Evolutionary conservation across 2,113 vertebrate genomes (phyloP), one percentile per base, ranked within the genome.

Genomic region (Zapus hudsonius): DNA sequence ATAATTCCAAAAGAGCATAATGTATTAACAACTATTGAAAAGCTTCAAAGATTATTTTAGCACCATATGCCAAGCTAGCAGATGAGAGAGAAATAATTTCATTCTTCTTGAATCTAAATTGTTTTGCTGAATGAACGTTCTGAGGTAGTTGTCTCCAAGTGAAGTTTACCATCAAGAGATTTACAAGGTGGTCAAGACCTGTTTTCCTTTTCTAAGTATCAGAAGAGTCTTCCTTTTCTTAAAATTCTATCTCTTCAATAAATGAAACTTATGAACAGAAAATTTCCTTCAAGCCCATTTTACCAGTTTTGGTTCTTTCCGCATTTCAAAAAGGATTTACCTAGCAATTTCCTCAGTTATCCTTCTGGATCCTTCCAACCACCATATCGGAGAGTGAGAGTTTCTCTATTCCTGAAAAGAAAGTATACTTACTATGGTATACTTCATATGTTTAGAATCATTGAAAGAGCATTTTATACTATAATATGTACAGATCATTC

Each of bases 131-230:
- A 44, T n/a, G 75, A 85, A 36, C 27, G 44, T 86, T 89, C 29
- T 52, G n/a, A 91, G 20, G 27, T 23, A 78, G 69, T 23, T 89
- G 38, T 52, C 82, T 3, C 55, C 86, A 29, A 92, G 69, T 11
- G 44, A 87, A 57, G 16, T 42, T 15, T 44, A 69, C 61, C n/a
- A 44, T 2, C 36, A 44, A n/a, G n/a, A 94, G 57, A 38, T 13
- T 40, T 83, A 69, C 33, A 64, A 31, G 25, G 6, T 38, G 87
- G 64, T 69, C n/a, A 55, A 31, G 36, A 38, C 16, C 64, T 76
- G 1, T 85, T 78, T 90, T 69, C 2, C 33, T 66, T n/a, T 76
- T 93, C 3, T 20, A 93, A 91, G 72, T 82, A 44, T 91, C 42
- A n/a, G 78, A 86, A 66, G 11, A 47, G 23, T 33, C 7, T 88